Conservation (phyloP, 2,113 vertebrate species). For the Leucopsar rothschildi region DNA sequence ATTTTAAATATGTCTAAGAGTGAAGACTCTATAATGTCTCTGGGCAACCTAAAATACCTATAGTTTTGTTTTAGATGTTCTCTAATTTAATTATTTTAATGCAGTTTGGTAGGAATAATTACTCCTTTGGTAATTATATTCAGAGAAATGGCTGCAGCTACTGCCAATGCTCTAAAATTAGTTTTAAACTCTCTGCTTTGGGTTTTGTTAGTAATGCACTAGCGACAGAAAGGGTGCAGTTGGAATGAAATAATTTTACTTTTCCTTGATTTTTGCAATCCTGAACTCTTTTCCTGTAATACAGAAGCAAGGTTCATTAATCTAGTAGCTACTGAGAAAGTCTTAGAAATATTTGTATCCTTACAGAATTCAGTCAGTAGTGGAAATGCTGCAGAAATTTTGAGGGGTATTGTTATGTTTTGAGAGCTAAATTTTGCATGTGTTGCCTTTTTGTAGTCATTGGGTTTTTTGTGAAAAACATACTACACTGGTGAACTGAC, state of each 20-base stretch:
- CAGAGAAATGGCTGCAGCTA: background rate
- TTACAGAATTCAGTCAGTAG: background rate
- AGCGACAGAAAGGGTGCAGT: background rate
- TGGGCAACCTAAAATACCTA: background rate
- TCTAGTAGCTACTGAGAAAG: background rate
- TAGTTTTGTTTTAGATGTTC: background rate
- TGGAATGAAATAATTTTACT: background rate
- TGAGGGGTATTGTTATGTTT: background rate
- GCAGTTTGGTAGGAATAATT: background rate
- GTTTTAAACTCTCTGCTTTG: background rate
- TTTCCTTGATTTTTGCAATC: background rate
- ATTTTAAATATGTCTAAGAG: background rate
- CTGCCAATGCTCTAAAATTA: background rate
- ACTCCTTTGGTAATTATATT: background rate
- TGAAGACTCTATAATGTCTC: fast-evolving
- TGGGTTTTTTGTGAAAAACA: background rate
- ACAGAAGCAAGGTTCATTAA: background rate
- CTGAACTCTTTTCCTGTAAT: background rate
- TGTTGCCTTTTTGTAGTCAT: background rate
- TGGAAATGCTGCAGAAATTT: background rate
- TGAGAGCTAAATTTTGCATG: background rate
- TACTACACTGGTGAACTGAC: background rate
- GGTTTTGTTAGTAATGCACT: background rate
- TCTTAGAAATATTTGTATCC: background rate
- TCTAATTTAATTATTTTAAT: background rate